phyloP scores from a whole-genome alignment of 2,797 vertebrate genomes.

The Brotula barbata region DNA sequence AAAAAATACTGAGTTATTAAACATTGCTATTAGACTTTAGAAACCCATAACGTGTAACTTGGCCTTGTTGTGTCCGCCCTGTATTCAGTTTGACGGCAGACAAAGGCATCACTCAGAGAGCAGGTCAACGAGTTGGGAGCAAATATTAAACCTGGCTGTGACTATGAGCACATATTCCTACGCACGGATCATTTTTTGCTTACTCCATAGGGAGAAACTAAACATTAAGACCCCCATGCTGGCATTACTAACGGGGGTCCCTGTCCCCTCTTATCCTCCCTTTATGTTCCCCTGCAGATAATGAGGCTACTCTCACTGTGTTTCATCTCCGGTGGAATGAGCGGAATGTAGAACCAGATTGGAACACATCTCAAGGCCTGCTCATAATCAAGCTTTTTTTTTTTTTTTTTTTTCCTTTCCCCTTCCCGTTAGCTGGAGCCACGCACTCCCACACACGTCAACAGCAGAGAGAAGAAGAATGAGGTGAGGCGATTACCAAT shows the following conservation, averaged over 20 bases:
- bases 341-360: conserved; percentile 66
- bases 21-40: too few species aligned
- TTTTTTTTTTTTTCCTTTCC: conserved; percentile 7
- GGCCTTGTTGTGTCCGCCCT: too few species aligned
- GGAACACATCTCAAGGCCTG: conserved; percentile 47
- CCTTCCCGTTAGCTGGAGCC: conserved; percentile 37
- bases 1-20: too few species aligned
- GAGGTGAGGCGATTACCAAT: conserved; percentile 83
- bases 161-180: conserved; percentile 8
- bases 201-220: conserved; percentile 47
- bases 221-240: conserved; percentile 62
- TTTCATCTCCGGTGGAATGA: conserved; percentile 75
- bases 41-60: too few species aligned
- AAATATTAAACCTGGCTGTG: background rate
- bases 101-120: background rate
- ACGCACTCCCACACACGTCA: conserved; percentile 41
- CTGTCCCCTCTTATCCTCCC: conserved; percentile 52
- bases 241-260: conserved; percentile 57
- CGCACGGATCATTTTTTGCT: conserved; percentile 9
- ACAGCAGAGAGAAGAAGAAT: conserved; percentile 4
- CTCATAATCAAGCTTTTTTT: background rate
- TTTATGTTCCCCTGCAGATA: conserved; percentile 63
- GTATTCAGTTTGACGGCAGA: too few species aligned
- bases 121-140: background rate
- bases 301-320: conserved; percentile 66